These are phyloP conservation scores for Lithophane semibrunnea DNA, from an alignment of 2,888 invertebrate genomes.

Conservation along the genomic window DNA sequence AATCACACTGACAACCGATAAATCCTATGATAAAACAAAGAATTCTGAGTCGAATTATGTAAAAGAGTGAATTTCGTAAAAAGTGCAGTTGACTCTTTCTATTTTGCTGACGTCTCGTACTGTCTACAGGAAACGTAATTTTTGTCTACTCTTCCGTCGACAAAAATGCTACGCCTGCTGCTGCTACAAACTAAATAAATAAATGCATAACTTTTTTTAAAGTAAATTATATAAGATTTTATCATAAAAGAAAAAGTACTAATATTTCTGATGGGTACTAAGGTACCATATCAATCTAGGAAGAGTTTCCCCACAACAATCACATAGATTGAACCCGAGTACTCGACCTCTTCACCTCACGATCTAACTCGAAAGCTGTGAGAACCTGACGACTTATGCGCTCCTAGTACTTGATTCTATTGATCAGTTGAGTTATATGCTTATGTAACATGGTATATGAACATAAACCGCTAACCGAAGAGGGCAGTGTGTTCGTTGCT, in stretches of 20 bases:
- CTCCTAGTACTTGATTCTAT: slow-evolving; percentile 49
- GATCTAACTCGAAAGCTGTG: slow-evolving; percentile 54
- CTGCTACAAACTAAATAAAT: background rate
- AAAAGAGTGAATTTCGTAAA: no score
- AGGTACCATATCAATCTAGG: background rate
- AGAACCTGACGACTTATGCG: slow-evolving; percentile 47
- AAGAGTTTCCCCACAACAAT: slow-evolving; percentile 25
- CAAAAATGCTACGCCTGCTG: no score
- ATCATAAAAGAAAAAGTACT: background rate
- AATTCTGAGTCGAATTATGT: no score
- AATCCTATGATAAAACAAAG: no score
- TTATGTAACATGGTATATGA: slow-evolving; percentile 59
- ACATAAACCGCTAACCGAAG: slow-evolving; percentile 23
- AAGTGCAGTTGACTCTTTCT: no score
- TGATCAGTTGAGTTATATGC: slow-evolving; percentile 42
- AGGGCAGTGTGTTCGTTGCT: slow-evolving; percentile 66
- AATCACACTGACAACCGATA: no score
- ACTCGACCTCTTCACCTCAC: slow-evolving; percentile 48
- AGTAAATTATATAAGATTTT: background rate
- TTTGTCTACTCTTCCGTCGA: no score
- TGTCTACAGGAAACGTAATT: no score
- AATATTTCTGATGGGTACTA: background rate
- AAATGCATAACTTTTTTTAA: background rate
- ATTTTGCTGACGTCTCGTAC: no score
- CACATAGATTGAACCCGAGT: slow-evolving; percentile 16